Evolutionary conservation across 2,888 invertebrate genomes (phyloP), one percentile per base, ranked within the genome.

Genomic region (Lissonota sp.): DNA sequence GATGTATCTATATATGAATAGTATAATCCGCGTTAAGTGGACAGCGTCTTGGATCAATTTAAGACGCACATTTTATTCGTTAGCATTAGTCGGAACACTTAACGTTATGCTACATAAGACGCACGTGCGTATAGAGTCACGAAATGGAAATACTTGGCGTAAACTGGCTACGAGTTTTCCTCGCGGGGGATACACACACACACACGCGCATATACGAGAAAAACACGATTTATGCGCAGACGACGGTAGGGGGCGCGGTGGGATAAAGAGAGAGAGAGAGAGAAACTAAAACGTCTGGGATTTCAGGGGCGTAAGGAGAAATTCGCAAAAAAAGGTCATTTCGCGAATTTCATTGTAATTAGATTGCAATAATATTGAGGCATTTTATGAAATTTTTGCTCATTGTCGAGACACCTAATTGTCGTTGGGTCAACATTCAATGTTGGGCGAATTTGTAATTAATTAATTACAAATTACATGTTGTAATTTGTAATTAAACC

Each of bases 241-340:
- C 14, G 37, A n/a, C 39, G 49, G 39, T 51, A 5, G 44, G 12
- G 14, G n/a, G 39, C 16, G 42, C 16, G 42, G 6, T 51, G 42
- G 63, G 51, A 3, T 26, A 26, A 12, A 14, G 53, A 8, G 63
- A 44, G 67, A 57, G 26, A 26, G 26, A 26, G 26, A 26, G 26
- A 26, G 26, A 26, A 84, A 83, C 84, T 87, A 88, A 88, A 88
- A 88, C 88, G 89, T 88, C 87, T 87, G 88, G 85, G 69, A 73
- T 74, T 69, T 81, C 88, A 89, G 88, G 85, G 70, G 60, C 84
- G 89, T 86, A 83, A 14, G 7, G 5, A 14, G 14, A 14, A 55
- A 55, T 55, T 26, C 16, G 53, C 14, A 6, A 14, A 55, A 6
- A 12, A 49, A 10, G 10, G 49, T n/a, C 49, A 12, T n/a, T n/a